Conservation (phyloP, 2,797 vertebrate genomes). For the Neopelma chrysocephalum region DNA sequence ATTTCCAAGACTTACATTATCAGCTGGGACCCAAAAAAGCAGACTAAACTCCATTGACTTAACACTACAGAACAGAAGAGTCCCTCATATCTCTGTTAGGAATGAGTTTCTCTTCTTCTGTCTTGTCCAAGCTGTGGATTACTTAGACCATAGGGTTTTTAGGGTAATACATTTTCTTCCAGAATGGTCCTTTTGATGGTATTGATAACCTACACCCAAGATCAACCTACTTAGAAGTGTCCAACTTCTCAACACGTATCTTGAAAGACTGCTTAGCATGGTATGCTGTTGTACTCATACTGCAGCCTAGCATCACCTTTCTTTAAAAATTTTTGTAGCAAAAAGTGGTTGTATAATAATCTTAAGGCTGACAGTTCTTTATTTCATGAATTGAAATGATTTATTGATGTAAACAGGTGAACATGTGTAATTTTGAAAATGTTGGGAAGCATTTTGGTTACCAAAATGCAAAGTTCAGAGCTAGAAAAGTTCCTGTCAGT, state of each 20-base stretch:
- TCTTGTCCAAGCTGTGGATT: not conserved
- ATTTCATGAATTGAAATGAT: not conserved
- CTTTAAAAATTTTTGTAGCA: not conserved
- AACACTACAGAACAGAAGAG: not conserved
- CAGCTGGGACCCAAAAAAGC: not conserved
- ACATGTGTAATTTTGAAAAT: not conserved
- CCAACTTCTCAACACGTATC: no score
- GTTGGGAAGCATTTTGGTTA: not conserved
- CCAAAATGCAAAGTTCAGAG: not conserved
- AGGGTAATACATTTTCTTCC: not conserved
- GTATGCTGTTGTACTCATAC: not conserved
- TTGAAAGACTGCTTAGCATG: not conserved
- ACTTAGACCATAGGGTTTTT: not conserved
- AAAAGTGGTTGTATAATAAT: not conserved
- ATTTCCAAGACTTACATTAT: not conserved
- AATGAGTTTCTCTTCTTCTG: not conserved
- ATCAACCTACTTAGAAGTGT: not conserved
- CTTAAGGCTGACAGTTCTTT: not conserved
- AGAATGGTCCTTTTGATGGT: not conserved
- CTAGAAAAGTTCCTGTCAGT: not conserved
- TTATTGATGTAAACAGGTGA: not conserved
- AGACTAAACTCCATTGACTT: not conserved
- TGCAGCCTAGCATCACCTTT: accelerated
- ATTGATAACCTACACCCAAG: not conserved
- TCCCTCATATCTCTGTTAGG: accelerated